Evolutionary conservation across 64 coral and sea anemone genomes (phyloP).

Genomic region (Montipora foliosa): DNA sequence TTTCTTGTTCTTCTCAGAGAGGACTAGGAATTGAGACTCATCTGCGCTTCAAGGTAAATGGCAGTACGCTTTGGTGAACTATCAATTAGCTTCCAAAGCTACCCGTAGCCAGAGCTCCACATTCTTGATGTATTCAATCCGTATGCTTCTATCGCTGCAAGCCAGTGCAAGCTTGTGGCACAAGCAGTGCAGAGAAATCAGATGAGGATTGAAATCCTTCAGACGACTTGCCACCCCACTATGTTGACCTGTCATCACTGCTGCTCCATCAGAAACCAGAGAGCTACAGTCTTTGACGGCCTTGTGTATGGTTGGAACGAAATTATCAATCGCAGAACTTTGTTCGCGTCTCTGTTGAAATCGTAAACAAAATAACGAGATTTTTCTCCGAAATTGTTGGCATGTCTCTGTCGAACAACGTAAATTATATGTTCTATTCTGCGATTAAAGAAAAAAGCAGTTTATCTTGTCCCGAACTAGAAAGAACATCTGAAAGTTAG

Average conservation of each 20-base stretch:
- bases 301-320: too few species aligned
- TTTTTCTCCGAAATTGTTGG: too few species aligned
- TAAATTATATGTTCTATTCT: too few species aligned
- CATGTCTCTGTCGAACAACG: too few species aligned
- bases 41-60: conserved; percentile 8
- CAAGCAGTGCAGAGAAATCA: conserved; percentile 54
- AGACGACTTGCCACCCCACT: conserved; percentile 17
- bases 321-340: too few species aligned
- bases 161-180: conserved; percentile 62
- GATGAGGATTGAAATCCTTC: conserved; percentile 19
- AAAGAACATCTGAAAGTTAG: too few species aligned
- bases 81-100: conserved; percentile 55
- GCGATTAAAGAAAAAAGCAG: too few species aligned
- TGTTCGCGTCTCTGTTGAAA: too few species aligned
- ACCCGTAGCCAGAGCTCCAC: background rate
- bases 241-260: conserved; percentile 48
- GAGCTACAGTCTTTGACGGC: conserved; percentile 42
- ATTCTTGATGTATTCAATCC: conserved; percentile 36
- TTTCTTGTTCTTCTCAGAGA: conserved; percentile 21
- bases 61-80: conserved; percentile 46
- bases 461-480: too few species aligned
- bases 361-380: too few species aligned
- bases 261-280: conserved; percentile 39
- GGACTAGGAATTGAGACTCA: conserved; percentile 19
- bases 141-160: conserved; percentile 45